Evolutionary conservation across 1,140 invertebrate genomes (phyloP).

Genomic region (Euura lappo): DNA sequence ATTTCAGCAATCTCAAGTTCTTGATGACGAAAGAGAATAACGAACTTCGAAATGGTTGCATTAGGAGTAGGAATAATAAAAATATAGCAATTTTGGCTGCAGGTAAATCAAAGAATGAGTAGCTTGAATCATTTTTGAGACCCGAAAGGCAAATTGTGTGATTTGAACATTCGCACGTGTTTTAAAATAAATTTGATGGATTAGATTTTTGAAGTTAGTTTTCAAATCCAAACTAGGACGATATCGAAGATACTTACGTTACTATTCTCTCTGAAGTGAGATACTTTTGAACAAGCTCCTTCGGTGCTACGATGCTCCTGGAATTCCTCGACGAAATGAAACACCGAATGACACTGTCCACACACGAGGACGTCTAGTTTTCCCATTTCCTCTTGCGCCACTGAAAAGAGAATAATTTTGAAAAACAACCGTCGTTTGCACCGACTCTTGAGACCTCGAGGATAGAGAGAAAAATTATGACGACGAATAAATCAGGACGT

Average conservation of each 20-base stretch:
- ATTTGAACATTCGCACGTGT: no score
- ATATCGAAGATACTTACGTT: constrained; percentile 42
- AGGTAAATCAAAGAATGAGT: no score
- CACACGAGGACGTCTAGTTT: constrained; percentile 80
- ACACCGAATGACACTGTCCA: constrained; percentile 78
- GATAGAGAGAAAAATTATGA: constrained; percentile 21
- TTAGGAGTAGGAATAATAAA: no score
- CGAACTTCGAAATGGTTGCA: no score
- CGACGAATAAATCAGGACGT: constrained; percentile 17
- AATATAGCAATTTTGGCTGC: no score
- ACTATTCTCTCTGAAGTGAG: constrained; percentile 53
- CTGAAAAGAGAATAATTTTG: constrained; percentile 53
- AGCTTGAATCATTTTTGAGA: no score
- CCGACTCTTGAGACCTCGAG: not conserved
- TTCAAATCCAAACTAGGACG: not conserved
- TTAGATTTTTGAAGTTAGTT: not conserved
- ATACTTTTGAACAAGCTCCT: constrained; percentile 51
- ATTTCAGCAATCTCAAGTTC: no score
- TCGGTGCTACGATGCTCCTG: constrained; percentile 66
- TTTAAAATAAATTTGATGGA: not conserved
- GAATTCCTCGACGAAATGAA: constrained; percentile 81
- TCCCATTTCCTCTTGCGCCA: constrained; percentile 75
- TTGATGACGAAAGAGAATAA: no score
- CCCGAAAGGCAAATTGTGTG: no score
- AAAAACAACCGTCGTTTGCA: not conserved